A percentile compares a stretch with the other conserved stretches of the same genome.
Conservation (phyloP, 2,888 invertebrate species). For the Dryobota labecula region DNA sequence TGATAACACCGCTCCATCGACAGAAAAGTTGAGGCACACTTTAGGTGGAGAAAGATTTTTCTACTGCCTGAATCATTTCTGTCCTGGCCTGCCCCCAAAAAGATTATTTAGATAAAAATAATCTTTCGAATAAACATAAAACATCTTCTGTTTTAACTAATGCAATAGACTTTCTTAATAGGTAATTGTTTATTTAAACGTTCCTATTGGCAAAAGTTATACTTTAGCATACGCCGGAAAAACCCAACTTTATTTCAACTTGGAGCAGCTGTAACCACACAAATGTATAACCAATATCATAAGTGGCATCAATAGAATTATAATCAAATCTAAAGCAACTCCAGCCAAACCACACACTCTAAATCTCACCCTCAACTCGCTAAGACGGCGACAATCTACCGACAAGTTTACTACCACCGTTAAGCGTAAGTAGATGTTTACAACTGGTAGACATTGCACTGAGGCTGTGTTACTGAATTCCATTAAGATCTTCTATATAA, state of each 20-base stretch:
- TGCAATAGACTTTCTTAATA: background rate
- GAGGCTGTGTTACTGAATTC: constrained; percentile 65
- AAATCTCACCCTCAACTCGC: constrained; percentile 51
- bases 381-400: constrained; percentile 63
- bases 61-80: constrained; percentile 4
- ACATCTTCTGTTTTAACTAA: background rate
- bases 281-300: constrained; percentile 19
- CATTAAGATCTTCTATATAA: constrained; percentile 63
- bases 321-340: constrained; percentile 47
- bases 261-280: background rate
- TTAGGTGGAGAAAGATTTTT: constrained; percentile 11
- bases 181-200: background rate
- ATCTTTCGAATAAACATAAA: background rate
- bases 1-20: constrained; percentile 7
- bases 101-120: background rate
- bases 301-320: constrained; percentile 26
- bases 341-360: constrained; percentile 39
- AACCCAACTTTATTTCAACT: background rate
- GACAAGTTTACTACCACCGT: constrained; percentile 62
- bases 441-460: constrained; percentile 67
- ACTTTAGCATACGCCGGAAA: background rate
- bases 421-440: constrained; percentile 71
- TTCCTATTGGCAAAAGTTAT: background rate
- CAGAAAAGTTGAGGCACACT: constrained; percentile 3
- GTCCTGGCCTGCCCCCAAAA: background rate